Conservation (phyloP, 2,113 vertebrate species). For the Pomatorhinus ruficollis region DNA sequence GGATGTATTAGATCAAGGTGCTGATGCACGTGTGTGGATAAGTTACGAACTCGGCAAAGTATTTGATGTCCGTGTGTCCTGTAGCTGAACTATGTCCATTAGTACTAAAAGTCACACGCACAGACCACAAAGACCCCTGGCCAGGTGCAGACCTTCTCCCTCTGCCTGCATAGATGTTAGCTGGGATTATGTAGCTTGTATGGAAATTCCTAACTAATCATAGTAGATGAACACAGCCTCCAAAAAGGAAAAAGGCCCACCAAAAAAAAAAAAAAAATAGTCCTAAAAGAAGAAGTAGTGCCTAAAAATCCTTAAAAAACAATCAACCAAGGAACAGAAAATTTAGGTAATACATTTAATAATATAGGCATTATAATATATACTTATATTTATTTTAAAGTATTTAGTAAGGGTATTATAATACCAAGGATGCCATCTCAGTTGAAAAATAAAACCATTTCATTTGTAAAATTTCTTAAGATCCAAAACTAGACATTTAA, state of each 20-base stretch:
- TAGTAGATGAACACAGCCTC: fast-evolving
- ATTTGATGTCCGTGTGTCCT: too few species aligned
- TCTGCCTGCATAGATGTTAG: neutral
- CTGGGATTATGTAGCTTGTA: neutral
- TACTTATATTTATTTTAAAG: neutral
- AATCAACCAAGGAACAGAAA: neutral
- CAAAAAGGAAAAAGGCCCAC: neutral
- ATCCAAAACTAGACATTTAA: neutral
- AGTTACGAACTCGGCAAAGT: neutral
- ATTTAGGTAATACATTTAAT: neutral
- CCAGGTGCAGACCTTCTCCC: too few species aligned
- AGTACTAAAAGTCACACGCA: neutral
- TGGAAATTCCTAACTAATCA: neutral
- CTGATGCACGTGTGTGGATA: neutral
- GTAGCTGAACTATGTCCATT: neutral
- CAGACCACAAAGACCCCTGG: neutral
- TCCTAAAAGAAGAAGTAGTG: neutral
- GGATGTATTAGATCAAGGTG: neutral
- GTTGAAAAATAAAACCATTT: neutral
- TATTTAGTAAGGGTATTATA: neutral
- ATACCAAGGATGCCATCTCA: fast-evolving
- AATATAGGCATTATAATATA: neutral
- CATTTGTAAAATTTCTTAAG: neutral
- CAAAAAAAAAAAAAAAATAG: fast-evolving
- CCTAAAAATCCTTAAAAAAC: neutral